Conservation (phyloP, 2,113 vertebrate genomes). For the Sceloporus undulatus region DNA sequence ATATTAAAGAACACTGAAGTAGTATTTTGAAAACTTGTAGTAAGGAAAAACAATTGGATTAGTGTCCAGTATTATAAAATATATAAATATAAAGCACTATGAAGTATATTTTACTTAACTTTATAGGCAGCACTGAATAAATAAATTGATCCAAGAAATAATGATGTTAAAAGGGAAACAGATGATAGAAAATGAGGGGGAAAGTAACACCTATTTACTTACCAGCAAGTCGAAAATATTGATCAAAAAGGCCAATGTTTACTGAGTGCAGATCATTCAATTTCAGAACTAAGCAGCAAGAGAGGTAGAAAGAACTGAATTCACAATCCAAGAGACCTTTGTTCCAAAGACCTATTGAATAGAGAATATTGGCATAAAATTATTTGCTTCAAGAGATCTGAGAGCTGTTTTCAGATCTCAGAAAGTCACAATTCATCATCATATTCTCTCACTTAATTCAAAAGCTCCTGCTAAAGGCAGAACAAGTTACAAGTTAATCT, state of each 20-base stretch:
- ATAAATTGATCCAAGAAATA: not conserved
- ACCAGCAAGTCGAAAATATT: constrained; percentile 96
- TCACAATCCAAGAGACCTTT: constrained; percentile 78
- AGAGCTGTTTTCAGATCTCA: not conserved
- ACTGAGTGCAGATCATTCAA: constrained; percentile 88
- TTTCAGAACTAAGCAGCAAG: constrained; percentile 85
- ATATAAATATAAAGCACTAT: constrained; percentile 6
- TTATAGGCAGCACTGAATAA: not conserved
- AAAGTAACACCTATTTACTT: constrained; percentile 56
- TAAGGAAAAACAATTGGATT: not conserved
- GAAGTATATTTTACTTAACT: not conserved
- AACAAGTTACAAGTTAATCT: too few species aligned
- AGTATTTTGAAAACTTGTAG: not conserved
- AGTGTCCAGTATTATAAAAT: not conserved
- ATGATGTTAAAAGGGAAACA: not conserved
- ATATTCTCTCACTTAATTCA: not conserved
- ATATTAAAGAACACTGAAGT: not conserved
- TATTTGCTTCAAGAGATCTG: not conserved
- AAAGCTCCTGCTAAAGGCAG: not conserved
- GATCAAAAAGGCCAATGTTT: constrained; percentile 96
- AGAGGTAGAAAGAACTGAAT: constrained; percentile 84
- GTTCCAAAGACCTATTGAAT: constrained; percentile 82
- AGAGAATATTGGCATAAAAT: constrained; percentile 11
- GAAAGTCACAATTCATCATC: not conserved
- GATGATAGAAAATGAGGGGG: not conserved